Base-by-base conservation (phyloP, 1,140 invertebrate species). In the Drosophila repletoides region DNA sequence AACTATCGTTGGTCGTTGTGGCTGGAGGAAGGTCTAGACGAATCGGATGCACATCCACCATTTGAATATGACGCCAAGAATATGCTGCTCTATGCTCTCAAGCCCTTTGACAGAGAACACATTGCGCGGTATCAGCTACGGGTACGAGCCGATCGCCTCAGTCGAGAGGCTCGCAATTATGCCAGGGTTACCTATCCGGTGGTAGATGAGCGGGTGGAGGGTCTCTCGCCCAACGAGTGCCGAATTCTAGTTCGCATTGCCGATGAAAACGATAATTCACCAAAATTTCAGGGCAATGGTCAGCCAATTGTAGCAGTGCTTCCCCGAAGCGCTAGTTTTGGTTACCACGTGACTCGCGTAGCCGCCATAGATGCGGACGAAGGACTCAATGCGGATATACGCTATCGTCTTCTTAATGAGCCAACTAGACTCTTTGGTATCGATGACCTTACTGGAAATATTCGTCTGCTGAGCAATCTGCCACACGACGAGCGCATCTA, bases 241-340 rank as follows among this genome's bases (percentile, higher is more conserved):
- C 72, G 92, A 87, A 70, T 92, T 0, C 91, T 96, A 0, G 92
- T 97, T 2, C 93, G 93, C 72, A 93, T 97, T 31, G 93, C 93
- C 24, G 96, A 97, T 90, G 93, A 95, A 2, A 97, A 97, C 77
- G 95, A 97, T 79, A 96, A 97, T 87, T 90, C 94, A 2, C 96
- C 96, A 0, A 92, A 92, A 68, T 97, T 97, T 89, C 92, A 92
- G 2, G 92, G 92, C 24, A 93, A 93, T 21, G 95, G 94, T 6
- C 91, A 93, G 45, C 95, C 95, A 0, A 93, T 96, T 33, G 93
- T 96, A 0, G 94, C 95, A 0, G 95, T 95, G 7, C 93, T 96
- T 58, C 95, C 95, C 0, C 93, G 95, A 0, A 94, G 94, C 43
- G 95, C 94, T 5, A 93, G 93, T 61, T 96, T 95, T 84, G 95